phyloP scores from a whole-genome alignment of 2,113 vertebrate species.

The Atlantisia rogersi region DNA sequence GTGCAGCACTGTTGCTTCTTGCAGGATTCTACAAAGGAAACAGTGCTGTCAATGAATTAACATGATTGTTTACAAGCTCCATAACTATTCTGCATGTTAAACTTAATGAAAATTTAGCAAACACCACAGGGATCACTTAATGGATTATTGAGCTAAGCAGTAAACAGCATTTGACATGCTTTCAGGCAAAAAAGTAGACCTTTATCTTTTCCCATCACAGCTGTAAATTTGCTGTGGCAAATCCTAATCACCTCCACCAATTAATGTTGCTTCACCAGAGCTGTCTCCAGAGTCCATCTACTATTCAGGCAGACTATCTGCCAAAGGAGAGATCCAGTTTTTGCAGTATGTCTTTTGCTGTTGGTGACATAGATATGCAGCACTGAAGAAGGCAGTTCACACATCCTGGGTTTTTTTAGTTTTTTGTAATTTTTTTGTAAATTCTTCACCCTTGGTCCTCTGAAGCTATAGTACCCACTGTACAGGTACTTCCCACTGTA shows the following conservation, averaged over 20 bases:
- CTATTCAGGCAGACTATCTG: not conserved
- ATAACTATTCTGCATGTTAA: not conserved
- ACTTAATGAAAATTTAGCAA: slow-evolving; percentile 34
- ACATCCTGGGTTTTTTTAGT: not conserved
- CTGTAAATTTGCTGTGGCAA: not conserved
- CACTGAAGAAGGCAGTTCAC: not conserved
- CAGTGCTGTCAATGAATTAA: not conserved
- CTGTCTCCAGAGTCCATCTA: not conserved
- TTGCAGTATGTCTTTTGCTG: not conserved
- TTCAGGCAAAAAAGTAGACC: not conserved
- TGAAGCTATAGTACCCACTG: not conserved
- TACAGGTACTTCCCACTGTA: not conserved
- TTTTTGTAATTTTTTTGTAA: not conserved
- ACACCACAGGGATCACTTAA: slow-evolving; percentile 11
- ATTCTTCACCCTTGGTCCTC: not conserved
- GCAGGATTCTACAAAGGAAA: accelerated
- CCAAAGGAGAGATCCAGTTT: not conserved
- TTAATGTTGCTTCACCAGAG: not conserved
- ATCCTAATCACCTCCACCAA: not conserved
- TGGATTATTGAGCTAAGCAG: slow-evolving; percentile 2
- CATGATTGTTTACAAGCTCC: not conserved
- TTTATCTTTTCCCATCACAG: not conserved
- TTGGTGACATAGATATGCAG: not conserved
- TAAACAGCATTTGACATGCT: not conserved
- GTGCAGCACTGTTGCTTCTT: not conserved